phyloP scores from a whole-genome alignment of 2,797 vertebrate species.

The Cyprinodon diabolis region DNA sequence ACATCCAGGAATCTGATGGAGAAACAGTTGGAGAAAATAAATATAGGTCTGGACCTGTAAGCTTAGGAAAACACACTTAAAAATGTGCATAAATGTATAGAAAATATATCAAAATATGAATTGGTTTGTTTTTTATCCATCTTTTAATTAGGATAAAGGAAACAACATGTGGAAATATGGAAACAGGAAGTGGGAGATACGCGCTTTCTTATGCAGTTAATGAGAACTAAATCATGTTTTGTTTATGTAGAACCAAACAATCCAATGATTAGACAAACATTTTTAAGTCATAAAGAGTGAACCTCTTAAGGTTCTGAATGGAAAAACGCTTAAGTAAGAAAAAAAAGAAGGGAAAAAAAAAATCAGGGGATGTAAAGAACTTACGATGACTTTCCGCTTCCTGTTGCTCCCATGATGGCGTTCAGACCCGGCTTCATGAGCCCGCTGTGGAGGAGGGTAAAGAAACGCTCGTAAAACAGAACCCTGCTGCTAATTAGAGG shows the following conservation, averaged over 20 bases:
- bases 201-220: neutral
- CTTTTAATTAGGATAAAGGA: neutral
- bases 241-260: too few species aligned
- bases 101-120: neutral
- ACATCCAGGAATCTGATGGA: conserved; percentile 83
- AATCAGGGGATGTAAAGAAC: conserved; percentile 40
- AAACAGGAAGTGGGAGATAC: neutral
- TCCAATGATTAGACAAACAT: neutral
- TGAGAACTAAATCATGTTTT: neutral
- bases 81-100: neutral
- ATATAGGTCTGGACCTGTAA: neutral
- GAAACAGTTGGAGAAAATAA: neutral
- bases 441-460: conserved; percentile 68
- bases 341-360: neutral
- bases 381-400: conserved; percentile 87
- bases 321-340: neutral
- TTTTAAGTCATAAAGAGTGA: neutral
- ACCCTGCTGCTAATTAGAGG: neutral
- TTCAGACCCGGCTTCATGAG: conserved; percentile 85
- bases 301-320: neutral
- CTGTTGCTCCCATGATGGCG: conserved; percentile 86
- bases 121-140: neutral
- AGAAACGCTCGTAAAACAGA: neutral
- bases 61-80: neutral
- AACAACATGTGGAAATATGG: neutral